phyloP scores from a whole-genome alignment of 1,140 invertebrate genomes.

The Augochlora pura region DNA sequence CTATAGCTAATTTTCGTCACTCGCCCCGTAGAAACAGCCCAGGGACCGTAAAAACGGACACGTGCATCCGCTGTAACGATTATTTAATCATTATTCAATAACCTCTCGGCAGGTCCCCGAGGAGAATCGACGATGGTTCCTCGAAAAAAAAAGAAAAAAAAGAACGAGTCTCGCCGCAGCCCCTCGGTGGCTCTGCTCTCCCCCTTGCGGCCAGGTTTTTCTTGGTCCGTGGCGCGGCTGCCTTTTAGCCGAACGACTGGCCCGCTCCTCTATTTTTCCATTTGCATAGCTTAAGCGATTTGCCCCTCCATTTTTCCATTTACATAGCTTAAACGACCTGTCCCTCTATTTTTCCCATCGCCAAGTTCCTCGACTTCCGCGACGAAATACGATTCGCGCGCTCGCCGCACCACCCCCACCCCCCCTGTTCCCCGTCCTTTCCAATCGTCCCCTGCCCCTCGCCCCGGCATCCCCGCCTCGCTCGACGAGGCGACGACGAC shows the following conservation, averaged over 20 bases:
- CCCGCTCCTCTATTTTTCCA: slow-evolving; percentile 30
- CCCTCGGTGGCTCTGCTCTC: not conserved
- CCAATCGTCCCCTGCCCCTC: no score
- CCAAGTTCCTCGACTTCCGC: slow-evolving; percentile 1
- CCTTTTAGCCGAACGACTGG: slow-evolving; percentile 26
- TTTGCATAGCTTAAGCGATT: slow-evolving; percentile 44
- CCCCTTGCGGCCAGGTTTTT: not conserved
- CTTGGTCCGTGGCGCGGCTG: not conserved
- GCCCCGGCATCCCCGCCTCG: no score
- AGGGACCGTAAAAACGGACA: no score
- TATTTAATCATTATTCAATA: no score
- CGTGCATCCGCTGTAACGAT: no score
- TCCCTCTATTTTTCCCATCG: slow-evolving; percentile 25
- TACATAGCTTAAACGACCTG: slow-evolving; percentile 40
- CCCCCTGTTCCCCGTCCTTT: not conserved
- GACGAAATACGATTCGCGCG: slow-evolving; percentile 23
- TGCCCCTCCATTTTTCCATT: slow-evolving; percentile 44
- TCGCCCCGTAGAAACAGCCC: no score
- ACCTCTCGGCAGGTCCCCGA: no score
- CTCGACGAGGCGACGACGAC: no score
- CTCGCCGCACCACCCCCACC: no score
- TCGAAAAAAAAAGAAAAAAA: not conserved
- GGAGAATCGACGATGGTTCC: not conserved
- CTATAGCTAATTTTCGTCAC: no score
- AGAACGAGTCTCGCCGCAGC: not conserved